Base-by-base conservation (phyloP, 53 echinoderm and acorn worm species). In the Antedon mediterranea region DNA sequence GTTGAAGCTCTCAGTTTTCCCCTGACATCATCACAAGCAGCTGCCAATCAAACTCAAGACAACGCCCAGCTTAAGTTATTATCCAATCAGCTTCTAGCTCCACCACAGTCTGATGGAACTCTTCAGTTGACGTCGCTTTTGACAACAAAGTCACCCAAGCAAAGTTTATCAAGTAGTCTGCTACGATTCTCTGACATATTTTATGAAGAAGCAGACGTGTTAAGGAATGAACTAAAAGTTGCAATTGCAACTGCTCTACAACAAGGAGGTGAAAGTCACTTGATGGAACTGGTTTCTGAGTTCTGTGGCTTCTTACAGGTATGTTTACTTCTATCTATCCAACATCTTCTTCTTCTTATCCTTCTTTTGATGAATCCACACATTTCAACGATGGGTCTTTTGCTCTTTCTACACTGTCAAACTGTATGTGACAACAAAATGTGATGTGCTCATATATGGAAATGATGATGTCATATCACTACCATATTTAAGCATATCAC, bases 241-340 rank as follows among this genome's bases (percentile, higher is more conserved):
- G 88, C 91, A 84, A 91, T 91, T 84, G 91, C 91, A 82, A 91
- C 91, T 20, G 91, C 91, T 26, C 83, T 88, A 57, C 81, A 88
- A 71, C 88, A 86, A 71, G 11, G n/a, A n/a, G 88, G 91, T 30
- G 91, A 91, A 86, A 43, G 83, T 30, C 83, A 86, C 29, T 84
- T 91, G 73, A 72, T 91, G 84, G 91, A 91, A 43, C 77, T 91
- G 77, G 88, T 88, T 73, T 88, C 88, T 76, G 84, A 91, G 84
- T 81, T 91, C 31, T 91, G 91, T 76, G 85, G 85, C 41, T 80
- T 88, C 32, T 77, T 91, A 34, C 91, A 91, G 88, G 91, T 91
- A 72, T n/a, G n/a, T n/a, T n/a, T n/a, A n/a, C n/a, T n/a, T n/a
- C n/a, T n/a, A n/a, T n/a, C n/a, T n/a, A n/a, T n/a, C n/a, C n/a